Evolutionary conservation across 23 tunicate genomes (phyloP), one percentile per base, ranked within the genome.

Genomic region (Ascidia mentula): DNA sequence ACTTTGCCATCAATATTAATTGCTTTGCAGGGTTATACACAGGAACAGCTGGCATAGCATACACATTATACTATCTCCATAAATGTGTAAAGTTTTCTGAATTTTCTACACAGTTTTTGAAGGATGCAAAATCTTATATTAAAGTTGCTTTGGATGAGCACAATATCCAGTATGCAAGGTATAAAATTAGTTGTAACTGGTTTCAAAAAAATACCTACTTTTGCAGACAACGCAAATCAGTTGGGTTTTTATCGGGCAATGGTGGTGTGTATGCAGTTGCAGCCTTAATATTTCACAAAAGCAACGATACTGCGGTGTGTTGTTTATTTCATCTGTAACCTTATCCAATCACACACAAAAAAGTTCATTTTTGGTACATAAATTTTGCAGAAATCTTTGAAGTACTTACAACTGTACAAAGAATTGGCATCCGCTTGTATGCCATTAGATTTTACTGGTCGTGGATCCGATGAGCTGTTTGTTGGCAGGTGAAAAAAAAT

Each of bases 401-500:
- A 75, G 72, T 83, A 82, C 73, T 40, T 83, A 8, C 38, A 89
- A 0, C 79, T 34, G 1, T 89, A 79, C 76, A 75, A 39, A 46
- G 69, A 45, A 32, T 76, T 89, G 42, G 80, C 84, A 2, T 24
- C 45, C 8, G 40, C 38, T 4, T 86, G 90, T 80, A 73, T 80
- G 45, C 80, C 90, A 12, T n/a, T 73, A 22, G 37, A 33, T 20
- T 77, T 89, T 32, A 79, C 84, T 40, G 80, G 36, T 34, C 72
- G 38, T 71, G 94, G 94, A n/a, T 82, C 94, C 8, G 94, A 89
- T 37, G 94, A 89, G 72, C 36, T 89, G 45, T 89, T 89, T 83
- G 94, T 89, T 30, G 94, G 94, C 65, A 89, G 92, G 92, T 87
- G 30, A 20, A 28, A 20, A 53, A 53, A 9, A 15, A 42, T 42